Evolutionary conservation across 2,797 vertebrate species (phyloP), one percentile per base, ranked within the genome.

Genomic region (Pseudomugil gertrudae): DNA sequence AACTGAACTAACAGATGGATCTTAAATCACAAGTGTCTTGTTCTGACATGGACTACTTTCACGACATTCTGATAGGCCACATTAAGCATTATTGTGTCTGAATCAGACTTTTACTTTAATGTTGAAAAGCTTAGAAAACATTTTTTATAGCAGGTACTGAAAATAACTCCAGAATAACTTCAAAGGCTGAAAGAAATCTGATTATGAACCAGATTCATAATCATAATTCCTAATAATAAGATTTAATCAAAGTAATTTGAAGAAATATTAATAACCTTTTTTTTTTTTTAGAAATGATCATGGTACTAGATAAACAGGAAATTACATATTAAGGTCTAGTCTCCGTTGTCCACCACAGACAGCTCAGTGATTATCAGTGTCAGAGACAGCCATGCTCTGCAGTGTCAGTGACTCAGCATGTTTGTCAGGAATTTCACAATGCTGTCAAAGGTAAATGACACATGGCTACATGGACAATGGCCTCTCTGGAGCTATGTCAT

Each of bases 401-500:
- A 32, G 60, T 40, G 58, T 63, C 62, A 24, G 61, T 80, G 80
- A 85, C 58, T 89, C 86, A 86, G 88, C 86, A 84, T 29, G 59
- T 81, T 83, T 63, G 76, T 71, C 63, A 59, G 55, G 76, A 71
- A 81, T 69, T 57, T 74, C 60, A 67, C 73, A 65, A 71, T 36
- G n/a, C 59, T 68, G 77, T 83, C 67, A 89, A 80, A 87, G 74
- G 73, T 85, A 80, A 84, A 68, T 70, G 58, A 72, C 69, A 68
- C 69, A 71, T 3, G 10, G 53, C 40, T 77, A 62, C 35, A 52
- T 19, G 57, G 70, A 88, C 89, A 92, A 85, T 60, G 70, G 59
- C 74, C 64, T 76, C 83, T 79, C 76, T 87, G 66, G 74, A 86
- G 77, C 50, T 23, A 19, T 61, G 70, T 59, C 55, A 67, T 47